Conservation (phyloP, 2,797 vertebrate genomes). For the Myotis daubentonii region DNA sequence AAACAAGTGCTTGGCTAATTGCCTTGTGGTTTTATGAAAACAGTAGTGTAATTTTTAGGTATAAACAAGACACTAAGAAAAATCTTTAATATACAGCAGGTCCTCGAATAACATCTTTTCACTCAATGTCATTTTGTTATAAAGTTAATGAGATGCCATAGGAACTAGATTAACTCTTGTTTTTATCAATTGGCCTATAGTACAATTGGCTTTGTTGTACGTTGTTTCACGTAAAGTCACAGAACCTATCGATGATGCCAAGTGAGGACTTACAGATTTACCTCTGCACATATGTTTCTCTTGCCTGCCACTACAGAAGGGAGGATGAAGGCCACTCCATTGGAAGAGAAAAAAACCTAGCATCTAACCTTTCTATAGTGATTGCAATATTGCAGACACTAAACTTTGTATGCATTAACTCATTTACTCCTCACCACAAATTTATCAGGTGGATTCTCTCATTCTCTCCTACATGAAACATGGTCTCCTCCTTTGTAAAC, state of each 20-base stretch:
- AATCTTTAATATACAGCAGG: neutral
- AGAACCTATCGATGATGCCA: neutral
- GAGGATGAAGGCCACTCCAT: neutral
- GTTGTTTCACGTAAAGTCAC: neutral
- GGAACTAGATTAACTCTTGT: neutral
- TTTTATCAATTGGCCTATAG: neutral
- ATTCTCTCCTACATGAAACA: neutral
- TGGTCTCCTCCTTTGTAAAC: neutral
- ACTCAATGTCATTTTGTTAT: neutral
- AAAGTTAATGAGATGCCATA: neutral
- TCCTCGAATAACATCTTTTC: neutral
- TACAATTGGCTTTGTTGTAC: neutral
- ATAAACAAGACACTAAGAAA: neutral
- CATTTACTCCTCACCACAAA: neutral
- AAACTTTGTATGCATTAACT: neutral
- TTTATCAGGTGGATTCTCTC: neutral
- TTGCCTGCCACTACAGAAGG: neutral
- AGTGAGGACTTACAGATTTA: neutral
- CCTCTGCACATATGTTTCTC: neutral
- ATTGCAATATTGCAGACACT: neutral
- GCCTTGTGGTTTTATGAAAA: conserved; percentile 30
- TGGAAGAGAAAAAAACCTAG: neutral
- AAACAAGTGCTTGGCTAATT: conserved; percentile 50
- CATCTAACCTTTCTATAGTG: neutral
- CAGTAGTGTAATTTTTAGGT: conserved; percentile 19